A percentile compares a stretch with the other conserved stretches of the same genome.
phyloP scores from a whole-genome alignment of 2,888 invertebrate genomes.

The Taphrorychus bicolor region DNA sequence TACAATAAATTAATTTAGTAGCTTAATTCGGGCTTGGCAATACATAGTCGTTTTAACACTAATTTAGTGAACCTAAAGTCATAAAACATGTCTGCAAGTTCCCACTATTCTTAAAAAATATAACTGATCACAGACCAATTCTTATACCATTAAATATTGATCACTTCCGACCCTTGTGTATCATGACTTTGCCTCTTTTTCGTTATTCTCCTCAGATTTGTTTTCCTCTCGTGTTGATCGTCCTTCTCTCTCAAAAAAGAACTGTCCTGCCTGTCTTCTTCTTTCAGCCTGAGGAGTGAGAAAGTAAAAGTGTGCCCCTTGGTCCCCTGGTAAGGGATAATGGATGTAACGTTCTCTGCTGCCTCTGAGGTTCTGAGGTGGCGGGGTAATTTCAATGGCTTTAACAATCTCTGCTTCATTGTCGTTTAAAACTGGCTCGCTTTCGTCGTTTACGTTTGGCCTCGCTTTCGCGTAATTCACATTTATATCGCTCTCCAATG shows the following conservation, averaged over 20 bases:
- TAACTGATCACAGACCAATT: constrained; percentile 36
- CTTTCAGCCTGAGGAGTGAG: constrained; percentile 72
- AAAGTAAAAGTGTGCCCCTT: constrained; percentile 81
- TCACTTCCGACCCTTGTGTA: neutral
- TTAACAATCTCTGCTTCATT: constrained; percentile 50
- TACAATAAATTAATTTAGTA: neutral
- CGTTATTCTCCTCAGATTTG: constrained; percentile 7
- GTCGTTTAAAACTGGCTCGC: constrained; percentile 57
- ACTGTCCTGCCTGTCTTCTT: constrained; percentile 54
- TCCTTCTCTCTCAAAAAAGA: constrained; percentile 50
- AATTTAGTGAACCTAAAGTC: neutral
- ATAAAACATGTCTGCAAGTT: too few relatives aligned
- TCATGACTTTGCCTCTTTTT: neutral
- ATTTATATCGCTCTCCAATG: constrained; percentile 71
- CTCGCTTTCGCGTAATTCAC: constrained; percentile 75
- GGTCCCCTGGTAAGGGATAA: constrained; percentile 76
- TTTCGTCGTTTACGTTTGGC: constrained; percentile 71
- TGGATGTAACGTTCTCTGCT: constrained; percentile 69
- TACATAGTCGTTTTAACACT: neutral
- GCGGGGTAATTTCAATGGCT: constrained; percentile 50
- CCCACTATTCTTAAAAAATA: neutral
- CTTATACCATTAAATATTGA: neutral
- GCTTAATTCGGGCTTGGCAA: neutral
- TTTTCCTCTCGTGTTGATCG: neutral
- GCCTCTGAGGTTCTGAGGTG: constrained; percentile 50